Evolutionary conservation across 2,113 vertebrate species (phyloP).

Genomic region (Rhegmatorhina hoffmannsi): DNA sequence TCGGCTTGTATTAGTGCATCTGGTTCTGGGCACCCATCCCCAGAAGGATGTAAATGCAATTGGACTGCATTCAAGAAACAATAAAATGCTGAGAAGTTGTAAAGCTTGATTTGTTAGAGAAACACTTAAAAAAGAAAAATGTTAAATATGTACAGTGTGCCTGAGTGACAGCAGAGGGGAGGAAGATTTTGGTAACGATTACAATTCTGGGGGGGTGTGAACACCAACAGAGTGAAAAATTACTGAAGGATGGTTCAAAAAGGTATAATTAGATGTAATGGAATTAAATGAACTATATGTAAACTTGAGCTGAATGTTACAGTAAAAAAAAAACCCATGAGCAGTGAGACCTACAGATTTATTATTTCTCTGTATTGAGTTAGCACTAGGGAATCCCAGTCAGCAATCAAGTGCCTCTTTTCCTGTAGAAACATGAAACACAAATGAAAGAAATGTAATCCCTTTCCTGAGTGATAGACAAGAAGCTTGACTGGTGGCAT

Average conservation of each 20-base stretch:
- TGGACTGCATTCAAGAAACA: background rate
- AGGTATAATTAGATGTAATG: background rate
- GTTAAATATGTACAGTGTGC: background rate
- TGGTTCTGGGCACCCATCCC: background rate
- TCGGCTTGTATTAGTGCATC: constrained; percentile 16
- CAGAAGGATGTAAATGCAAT: constrained; percentile 24
- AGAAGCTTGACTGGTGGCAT: background rate
- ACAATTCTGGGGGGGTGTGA: background rate
- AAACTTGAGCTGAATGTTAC: background rate
- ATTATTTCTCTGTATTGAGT: background rate
- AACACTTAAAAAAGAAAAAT: background rate
- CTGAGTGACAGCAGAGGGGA: background rate
- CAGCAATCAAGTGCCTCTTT: background rate
- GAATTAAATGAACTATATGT: background rate
- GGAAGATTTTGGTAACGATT: background rate
- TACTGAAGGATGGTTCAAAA: background rate
- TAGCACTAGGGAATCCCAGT: background rate
- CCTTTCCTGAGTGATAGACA: background rate
- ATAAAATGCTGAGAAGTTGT: background rate
- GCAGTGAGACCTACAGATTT: background rate
- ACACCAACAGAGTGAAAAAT: background rate
- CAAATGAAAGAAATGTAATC: background rate
- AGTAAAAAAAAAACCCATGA: background rate
- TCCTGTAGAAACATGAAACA: background rate
- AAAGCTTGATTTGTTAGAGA: constrained; percentile 8